These are phyloP conservation scores for Monopterus albus DNA, from an alignment of 2,113 vertebrate genomes.

Conservation along the genomic window DNA sequence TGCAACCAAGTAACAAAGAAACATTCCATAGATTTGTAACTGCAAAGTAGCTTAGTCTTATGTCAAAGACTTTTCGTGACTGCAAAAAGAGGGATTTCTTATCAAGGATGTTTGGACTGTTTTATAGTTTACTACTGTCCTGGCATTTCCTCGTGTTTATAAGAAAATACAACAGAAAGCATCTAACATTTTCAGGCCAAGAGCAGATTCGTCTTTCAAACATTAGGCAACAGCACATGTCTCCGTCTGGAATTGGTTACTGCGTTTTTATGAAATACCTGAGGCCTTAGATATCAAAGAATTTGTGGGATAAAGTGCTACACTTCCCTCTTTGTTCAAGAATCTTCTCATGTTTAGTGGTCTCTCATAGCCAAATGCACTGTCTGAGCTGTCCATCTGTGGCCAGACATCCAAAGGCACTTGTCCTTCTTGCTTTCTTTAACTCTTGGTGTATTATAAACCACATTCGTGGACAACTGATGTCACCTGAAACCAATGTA, in stretches of 20 bases:
- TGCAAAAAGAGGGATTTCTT: conserved; percentile 80
- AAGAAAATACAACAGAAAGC: conserved; percentile 40
- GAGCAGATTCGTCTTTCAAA: conserved; percentile 36
- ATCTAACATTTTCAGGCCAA: conserved; percentile 26
- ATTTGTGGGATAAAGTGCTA: conserved; percentile 56
- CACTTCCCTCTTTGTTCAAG: conserved; percentile 65
- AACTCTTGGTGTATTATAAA: conserved; percentile 49
- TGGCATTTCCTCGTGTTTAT: conserved; percentile 60
- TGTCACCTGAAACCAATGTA: conserved; percentile 44
- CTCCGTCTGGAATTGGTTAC: conserved; percentile 51
- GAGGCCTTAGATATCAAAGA: conserved; percentile 79
- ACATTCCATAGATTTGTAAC: conserved; percentile 84
- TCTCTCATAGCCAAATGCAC: conserved; percentile 44
- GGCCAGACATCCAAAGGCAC: conserved; percentile 50
- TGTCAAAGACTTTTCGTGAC: conserved; percentile 80
- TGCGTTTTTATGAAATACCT: conserved; percentile 72
- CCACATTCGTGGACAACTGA: conserved; percentile 34
- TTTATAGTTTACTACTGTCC: conserved; percentile 71
- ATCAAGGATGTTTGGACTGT: conserved; percentile 51
- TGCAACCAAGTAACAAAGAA: conserved; percentile 83
- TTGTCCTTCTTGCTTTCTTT: conserved; percentile 39
- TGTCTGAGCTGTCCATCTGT: conserved; percentile 55
- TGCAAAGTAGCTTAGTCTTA: conserved; percentile 81
- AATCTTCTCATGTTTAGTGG: conserved; percentile 43
- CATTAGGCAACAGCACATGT: conserved; percentile 37